A percentile compares a stretch with the other conserved stretches of the same genome.
phyloP scores from a whole-genome alignment of 2,797 vertebrate species.

The Poeciliopsis presidionis region DNA sequence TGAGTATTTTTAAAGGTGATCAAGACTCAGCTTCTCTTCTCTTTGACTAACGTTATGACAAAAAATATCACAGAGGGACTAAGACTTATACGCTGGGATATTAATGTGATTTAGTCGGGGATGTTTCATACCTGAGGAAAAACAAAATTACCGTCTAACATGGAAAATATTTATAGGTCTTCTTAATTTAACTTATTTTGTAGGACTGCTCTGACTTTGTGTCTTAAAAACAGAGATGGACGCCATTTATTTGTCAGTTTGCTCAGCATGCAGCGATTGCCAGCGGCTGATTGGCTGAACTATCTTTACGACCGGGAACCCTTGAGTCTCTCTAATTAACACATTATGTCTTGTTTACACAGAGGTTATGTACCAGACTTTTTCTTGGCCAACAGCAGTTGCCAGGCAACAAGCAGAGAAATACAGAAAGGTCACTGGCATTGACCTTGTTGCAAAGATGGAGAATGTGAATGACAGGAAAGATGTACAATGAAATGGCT shows the following conservation, averaged over 20 bases:
- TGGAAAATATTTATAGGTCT: not conserved
- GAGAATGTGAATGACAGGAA: slow-evolving; percentile 14
- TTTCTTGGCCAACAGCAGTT: slow-evolving; percentile 26
- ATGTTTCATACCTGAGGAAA: not conserved
- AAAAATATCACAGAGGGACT: not conserved
- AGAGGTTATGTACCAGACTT: slow-evolving; percentile 17
- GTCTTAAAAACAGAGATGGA: slow-evolving; percentile 4
- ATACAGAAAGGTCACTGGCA: slow-evolving; percentile 16
- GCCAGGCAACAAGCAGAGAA: slow-evolving; percentile 25
- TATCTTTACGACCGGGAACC: slow-evolving; percentile 14
- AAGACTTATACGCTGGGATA: no score
- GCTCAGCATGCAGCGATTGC: not conserved
- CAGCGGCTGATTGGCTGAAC: slow-evolving; percentile 24
- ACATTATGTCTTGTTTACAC: slow-evolving; percentile 32
- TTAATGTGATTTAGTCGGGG: not conserved
- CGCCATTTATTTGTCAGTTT: not conserved
- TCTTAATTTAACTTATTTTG: not conserved
- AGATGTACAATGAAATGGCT: slow-evolving; percentile 4
- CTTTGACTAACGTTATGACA: not conserved
- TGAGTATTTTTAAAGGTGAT: not conserved
- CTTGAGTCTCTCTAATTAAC: slow-evolving; percentile 30
- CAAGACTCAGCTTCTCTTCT: not conserved
- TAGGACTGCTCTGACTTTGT: not conserved
- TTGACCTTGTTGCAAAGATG: slow-evolving; percentile 11
- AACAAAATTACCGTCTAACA: not conserved